These are phyloP conservation scores for Phataginus tricuspis DNA, from an alignment of 2,797 vertebrate genomes.

Conservation along the genomic window DNA sequence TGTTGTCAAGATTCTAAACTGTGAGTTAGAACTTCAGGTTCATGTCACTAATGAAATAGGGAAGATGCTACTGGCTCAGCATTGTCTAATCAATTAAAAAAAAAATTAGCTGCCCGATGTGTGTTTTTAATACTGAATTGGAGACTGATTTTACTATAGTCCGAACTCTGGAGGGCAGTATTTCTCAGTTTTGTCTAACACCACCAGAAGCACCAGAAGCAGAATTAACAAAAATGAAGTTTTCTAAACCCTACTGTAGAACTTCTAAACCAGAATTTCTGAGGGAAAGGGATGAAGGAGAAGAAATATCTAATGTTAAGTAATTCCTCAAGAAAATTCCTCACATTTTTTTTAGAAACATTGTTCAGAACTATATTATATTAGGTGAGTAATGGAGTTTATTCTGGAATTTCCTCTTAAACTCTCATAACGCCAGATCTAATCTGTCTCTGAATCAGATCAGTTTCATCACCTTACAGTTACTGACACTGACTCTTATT, in stretches of 20 bases:
- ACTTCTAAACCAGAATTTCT: not conserved
- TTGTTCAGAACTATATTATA: not conserved
- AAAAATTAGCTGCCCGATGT: not conserved
- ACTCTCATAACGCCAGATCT: not conserved
- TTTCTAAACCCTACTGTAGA: not conserved
- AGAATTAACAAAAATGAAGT: not conserved
- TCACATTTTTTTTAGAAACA: not conserved
- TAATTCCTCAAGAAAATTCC: not conserved
- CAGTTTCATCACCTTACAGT: not conserved
- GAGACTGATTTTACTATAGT: not conserved
- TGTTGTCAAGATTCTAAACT: not conserved
- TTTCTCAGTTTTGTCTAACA: slow-evolving; percentile 1
- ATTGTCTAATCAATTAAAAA: not conserved
- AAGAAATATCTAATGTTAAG: not conserved
- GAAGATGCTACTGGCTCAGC: not conserved
- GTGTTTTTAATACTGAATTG: not conserved
- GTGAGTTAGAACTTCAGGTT: not conserved
- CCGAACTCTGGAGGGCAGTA: not conserved
- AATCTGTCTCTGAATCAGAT: not conserved
- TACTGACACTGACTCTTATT: not conserved
- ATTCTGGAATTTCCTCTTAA: not conserved
- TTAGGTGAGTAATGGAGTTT: not conserved
- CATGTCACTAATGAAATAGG: not conserved
- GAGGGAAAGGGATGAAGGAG: not conserved
- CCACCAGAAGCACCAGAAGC: not conserved